Evolutionary conservation across 2,797 vertebrate species (phyloP), one percentile per base, ranked within the genome.

Genomic region (Crypturellus tataupa): DNA sequence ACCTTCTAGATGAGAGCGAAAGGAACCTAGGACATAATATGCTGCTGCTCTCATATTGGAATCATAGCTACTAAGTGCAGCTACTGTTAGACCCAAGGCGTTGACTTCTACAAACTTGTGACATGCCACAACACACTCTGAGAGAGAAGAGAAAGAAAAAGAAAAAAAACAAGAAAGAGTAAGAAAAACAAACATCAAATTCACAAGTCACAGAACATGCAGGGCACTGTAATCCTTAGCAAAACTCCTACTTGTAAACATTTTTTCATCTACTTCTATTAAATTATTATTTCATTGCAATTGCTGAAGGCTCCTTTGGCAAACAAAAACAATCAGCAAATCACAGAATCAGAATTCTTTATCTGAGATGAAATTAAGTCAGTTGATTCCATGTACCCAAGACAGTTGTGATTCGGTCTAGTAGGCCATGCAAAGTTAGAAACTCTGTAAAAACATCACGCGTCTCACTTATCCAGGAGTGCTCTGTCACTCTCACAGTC

Each of bases 31-130:
- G 47, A 99, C 97, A 1, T 98, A 98, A 72, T 99, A 99, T 0
- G 98, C 99, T 0, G 98, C 98, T 0, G 99, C 99, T 87, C 99
- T 97, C 97, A 99, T 95, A 85, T 98, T 98, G 44, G 98, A 94
- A 96, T 99, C 98, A 1, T 98, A 99, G 97, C 99, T 99, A 93
- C 99, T 99, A 20, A 99, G 98, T 19, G 99, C 98, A 55, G 97
- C 97, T 10, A 99, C 91, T 0, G 98, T 98, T 4, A 99, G 92
- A 4, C 99, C 98, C 51, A 99, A 90, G 56, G 99, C 98, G 8
- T 99, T 98, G 80, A 98, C 98, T 68, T 99, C 99, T 12, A 99
- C 97, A 84, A 99, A 99, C 96, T 98, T 99, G 15, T 97, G 96
- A 96, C 99, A 99, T 55, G 99, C 98, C 37, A 99, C 97, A 59